phyloP scores from a whole-genome alignment of 2,797 vertebrate genomes.

The Melanogrammus aeglefinus region DNA sequence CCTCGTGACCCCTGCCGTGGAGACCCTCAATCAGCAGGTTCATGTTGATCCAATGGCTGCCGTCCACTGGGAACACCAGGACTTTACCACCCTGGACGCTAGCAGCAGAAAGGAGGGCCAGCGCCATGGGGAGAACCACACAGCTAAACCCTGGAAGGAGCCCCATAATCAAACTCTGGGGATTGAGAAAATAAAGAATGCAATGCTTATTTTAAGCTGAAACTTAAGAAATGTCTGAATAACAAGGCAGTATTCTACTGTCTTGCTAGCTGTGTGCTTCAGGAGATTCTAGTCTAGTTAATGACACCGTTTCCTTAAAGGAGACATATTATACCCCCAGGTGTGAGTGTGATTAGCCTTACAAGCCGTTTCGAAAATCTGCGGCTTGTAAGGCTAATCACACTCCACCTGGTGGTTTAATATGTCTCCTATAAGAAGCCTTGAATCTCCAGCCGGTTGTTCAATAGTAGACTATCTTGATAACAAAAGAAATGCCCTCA shows the following conservation, averaged over 20 bases:
- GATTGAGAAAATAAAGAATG: conserved; percentile 13
- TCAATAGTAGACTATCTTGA: no score
- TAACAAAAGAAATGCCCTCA: no score
- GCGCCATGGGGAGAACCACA: conserved; percentile 28
- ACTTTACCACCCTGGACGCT: conserved; percentile 56
- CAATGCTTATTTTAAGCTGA: background rate
- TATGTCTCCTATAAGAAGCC: no score
- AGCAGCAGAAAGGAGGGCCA: conserved; percentile 27
- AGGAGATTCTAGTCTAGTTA: background rate
- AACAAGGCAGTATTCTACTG: background rate
- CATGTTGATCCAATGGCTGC: conserved; percentile 79
- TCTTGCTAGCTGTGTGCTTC: background rate
- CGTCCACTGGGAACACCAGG: conserved; percentile 73
- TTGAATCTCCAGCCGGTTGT: no score
- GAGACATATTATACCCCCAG: no score
- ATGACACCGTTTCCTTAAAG: no score
- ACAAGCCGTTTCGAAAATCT: no score
- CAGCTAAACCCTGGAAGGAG: conserved; percentile 12
- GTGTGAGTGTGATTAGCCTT: no score
- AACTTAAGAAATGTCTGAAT: background rate
- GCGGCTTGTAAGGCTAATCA: no score
- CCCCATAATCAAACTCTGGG: conserved; percentile 47
- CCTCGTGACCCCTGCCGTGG: conserved; percentile 61
- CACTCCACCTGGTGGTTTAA: no score
- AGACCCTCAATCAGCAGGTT: conserved; percentile 67